phyloP scores from a whole-genome alignment of 1,140 invertebrate species.

The Cyclina sinensis region DNA sequence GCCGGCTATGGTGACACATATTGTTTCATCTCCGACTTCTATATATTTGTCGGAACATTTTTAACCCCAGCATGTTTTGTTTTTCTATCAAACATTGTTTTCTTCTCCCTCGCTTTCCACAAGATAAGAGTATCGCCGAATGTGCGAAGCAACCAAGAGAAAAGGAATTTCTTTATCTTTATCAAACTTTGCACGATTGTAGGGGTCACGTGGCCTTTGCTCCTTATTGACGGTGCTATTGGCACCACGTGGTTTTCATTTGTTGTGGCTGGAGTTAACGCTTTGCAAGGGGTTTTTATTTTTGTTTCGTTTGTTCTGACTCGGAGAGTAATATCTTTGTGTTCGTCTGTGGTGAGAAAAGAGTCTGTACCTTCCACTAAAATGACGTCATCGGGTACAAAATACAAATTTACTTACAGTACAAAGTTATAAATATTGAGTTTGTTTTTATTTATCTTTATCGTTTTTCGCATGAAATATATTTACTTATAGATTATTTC shows the following conservation, averaged over 20 bases:
- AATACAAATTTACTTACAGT: too few relatives aligned
- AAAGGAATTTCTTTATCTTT: slow-evolving; percentile 61
- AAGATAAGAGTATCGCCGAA: slow-evolving; percentile 36
- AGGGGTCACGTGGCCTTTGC: slow-evolving; percentile 88
- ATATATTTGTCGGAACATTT: slow-evolving; percentile 56
- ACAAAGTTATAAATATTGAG: too few relatives aligned
- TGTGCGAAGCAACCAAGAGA: background rate
- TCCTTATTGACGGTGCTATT: slow-evolving; percentile 87
- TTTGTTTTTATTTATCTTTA: too few relatives aligned
- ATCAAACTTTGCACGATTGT: slow-evolving; percentile 82
- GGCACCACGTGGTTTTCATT: slow-evolving; percentile 87
- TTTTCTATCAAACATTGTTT: slow-evolving; percentile 61
- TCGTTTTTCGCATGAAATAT: too few relatives aligned
- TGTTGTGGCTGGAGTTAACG: slow-evolving; percentile 88
- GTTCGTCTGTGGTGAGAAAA: background rate
- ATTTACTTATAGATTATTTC: too few relatives aligned
- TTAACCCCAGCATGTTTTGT: slow-evolving; percentile 42
- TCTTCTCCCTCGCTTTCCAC: slow-evolving; percentile 58
- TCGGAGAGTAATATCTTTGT: background rate
- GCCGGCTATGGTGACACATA: slow-evolving; percentile 60
- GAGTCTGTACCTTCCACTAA: background rate
- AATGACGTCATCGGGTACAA: too few relatives aligned
- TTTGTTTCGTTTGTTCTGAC: slow-evolving; percentile 88
- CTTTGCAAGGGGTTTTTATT: slow-evolving; percentile 89
- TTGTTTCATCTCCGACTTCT: slow-evolving; percentile 66